phyloP scores from a whole-genome alignment of 2,797 vertebrate genomes.

The Clamator glandarius region DNA sequence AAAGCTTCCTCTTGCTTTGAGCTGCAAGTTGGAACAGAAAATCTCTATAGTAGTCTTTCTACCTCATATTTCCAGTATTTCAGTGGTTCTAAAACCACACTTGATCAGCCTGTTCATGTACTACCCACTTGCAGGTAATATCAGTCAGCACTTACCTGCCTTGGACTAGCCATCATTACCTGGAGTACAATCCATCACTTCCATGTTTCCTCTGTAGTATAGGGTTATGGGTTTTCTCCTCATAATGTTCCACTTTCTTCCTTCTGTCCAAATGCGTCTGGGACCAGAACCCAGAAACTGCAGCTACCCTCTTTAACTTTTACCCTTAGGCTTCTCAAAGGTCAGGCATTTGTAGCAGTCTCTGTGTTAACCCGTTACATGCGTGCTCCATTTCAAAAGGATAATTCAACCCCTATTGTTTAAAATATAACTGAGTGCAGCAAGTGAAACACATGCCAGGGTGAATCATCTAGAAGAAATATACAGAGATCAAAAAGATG shows the following conservation, averaged over 20 bases:
- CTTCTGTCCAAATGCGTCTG: not conserved
- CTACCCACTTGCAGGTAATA: not conserved
- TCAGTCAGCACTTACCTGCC: not conserved
- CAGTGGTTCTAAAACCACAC: not conserved
- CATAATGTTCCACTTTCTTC: not conserved
- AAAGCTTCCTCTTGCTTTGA: not conserved
- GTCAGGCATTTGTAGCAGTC: not conserved
- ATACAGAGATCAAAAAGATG: conserved; percentile 27
- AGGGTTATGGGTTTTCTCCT: not conserved
- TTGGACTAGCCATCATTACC: not conserved
- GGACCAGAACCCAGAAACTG: not conserved
- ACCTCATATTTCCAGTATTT: not conserved
- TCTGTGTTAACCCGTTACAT: conserved; percentile 4
- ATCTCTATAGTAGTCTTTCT: not conserved
- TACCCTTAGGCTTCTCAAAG: not conserved
- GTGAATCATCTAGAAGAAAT: not conserved
- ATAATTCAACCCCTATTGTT: not conserved
- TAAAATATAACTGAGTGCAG: conserved; percentile 49
- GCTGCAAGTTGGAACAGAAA: not conserved
- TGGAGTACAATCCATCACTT: not conserved
- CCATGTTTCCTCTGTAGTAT: not conserved
- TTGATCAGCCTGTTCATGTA: not conserved
- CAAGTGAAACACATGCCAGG: conserved; percentile 38
- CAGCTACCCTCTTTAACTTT: not conserved
- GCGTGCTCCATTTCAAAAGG: not conserved